Base-by-base conservation (phyloP, 1,140 invertebrate species). In the Myzus persicae region DNA sequence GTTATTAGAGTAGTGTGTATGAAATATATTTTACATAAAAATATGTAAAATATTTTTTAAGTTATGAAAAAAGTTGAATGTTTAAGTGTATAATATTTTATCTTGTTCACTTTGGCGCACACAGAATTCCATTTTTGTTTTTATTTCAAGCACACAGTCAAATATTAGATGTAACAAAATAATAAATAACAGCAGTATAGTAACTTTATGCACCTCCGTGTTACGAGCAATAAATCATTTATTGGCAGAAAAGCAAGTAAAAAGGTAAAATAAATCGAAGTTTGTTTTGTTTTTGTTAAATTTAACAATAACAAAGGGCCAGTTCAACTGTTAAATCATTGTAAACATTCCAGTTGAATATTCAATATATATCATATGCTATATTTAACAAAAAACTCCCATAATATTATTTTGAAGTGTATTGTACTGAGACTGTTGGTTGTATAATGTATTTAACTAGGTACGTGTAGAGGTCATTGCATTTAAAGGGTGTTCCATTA, bases 21-120 rank as follows among this genome's bases (percentile, higher is more conserved):
- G 38, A 88, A 88, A 88, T 88, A 46, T 88, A 48, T 88, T 48
- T 88, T 9, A 46, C n/a, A n/a, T n/a, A n/a, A n/a, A n/a, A n/a
- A 5, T 6, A 1, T 20, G 31, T 38, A 46, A 22, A 36, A 46
- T 8, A 48, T 87, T 87, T 87, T 87, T 36, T n/a, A 87, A 44
- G 36, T 76, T 76, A 76, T 76, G 22, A n/a, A 88, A 51, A 88
- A 24, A 88, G 6, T 88, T 48, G 8, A 84, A 38, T 87, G 14
- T 44, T 87, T 44, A 48, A 85, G 40, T 31, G 82, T 40, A 85
- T 42, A 40, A 88, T 88, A 88, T 88, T 88, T 85, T 36, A 88
- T 48, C 46, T 88, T 48, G n/a, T 9, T 20, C 4, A 88, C 22
- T 48, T 51, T 88, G n/a, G 20, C 20, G 36, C 1, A 88, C 5